phyloP scores from a whole-genome alignment of 2,113 vertebrate genomes.

The Plecotus auritus region DNA sequence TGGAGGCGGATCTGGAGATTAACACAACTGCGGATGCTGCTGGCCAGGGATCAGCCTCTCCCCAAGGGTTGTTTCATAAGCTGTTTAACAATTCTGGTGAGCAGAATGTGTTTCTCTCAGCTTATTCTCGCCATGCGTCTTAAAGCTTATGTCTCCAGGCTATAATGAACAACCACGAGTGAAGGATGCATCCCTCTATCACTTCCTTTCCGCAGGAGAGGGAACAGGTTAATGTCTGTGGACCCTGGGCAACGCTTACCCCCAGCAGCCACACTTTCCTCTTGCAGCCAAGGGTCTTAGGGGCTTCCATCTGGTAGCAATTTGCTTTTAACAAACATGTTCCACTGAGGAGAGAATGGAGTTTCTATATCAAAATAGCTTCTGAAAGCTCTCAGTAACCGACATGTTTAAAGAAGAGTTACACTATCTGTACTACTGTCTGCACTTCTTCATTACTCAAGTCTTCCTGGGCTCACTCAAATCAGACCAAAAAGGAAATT shows the following conservation, averaged over 20 bases:
- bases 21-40: not conserved
- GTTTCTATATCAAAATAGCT: not conserved
- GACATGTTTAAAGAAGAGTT: conserved; percentile 21
- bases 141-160: not conserved
- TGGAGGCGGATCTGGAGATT: not conserved
- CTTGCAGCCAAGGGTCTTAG: not conserved
- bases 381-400: not conserved
- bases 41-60: not conserved
- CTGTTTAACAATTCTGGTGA: not conserved
- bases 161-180: not conserved
- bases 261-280: not conserved
- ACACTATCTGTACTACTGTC: not conserved
- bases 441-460: conserved; percentile 25
- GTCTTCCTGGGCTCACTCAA: not conserved
- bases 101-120: not conserved
- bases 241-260: not conserved
- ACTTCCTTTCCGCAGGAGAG: not conserved
- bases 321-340: not conserved
- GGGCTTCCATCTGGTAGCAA: not conserved
- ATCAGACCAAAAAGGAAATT: conserved; percentile 2
- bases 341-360: not conserved
- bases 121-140: not conserved
- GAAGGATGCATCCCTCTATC: not conserved
- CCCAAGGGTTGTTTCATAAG: not conserved
- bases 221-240: not conserved